Conservation (phyloP, 2,113 vertebrate species). For the Otis tarda region DNA sequence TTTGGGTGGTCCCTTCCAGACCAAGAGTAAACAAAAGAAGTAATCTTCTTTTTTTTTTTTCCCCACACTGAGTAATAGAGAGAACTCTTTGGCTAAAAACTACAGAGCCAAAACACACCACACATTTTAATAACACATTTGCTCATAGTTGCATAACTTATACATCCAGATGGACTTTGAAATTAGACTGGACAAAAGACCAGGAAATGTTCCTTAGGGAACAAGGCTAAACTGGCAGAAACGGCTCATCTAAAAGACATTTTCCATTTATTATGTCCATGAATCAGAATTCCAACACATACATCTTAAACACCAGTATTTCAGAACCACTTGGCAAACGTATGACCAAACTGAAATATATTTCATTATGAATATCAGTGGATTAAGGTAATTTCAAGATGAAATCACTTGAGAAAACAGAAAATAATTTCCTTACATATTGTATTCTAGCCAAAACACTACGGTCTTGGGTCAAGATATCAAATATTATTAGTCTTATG, state of each 20-base stretch:
- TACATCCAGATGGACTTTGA: background rate
- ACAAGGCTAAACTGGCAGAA: background rate
- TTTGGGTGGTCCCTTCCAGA: background rate
- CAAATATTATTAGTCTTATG: background rate
- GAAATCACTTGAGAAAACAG: background rate
- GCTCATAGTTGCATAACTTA: background rate
- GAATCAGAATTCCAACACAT: background rate
- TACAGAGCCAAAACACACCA: background rate
- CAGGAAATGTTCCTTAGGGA: background rate
- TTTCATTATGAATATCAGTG: background rate
- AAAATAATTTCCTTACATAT: background rate
- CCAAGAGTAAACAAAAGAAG: background rate
- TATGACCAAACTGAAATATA: background rate
- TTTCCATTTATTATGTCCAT: background rate
- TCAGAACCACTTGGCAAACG: background rate
- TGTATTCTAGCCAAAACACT: background rate
- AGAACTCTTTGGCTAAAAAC: background rate
- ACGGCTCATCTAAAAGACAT: background rate
- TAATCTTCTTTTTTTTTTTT: fast-evolving
- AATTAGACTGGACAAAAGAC: background rate
- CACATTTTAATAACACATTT: background rate
- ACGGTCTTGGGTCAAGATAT: background rate
- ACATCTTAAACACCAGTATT: background rate
- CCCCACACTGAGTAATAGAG: background rate
- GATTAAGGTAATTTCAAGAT: background rate